Evolutionary conservation across 2,888 invertebrate genomes (phyloP).

Genomic region (Pantelozetes paolii): DNA sequence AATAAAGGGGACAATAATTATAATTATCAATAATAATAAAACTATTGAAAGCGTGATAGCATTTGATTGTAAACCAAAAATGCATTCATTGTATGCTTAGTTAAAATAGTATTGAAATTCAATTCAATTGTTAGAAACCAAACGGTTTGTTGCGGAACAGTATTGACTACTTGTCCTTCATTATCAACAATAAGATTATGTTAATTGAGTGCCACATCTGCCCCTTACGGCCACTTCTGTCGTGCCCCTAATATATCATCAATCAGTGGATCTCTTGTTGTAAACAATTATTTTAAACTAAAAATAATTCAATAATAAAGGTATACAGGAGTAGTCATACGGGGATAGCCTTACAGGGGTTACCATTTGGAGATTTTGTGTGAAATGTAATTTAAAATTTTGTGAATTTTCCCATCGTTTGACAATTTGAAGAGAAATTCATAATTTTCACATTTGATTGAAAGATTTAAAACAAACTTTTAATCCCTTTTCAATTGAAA

Average conservation of each 20-base stretch:
- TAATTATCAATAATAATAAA: background rate
- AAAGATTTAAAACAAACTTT: too few relatives aligned
- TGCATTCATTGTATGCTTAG: background rate
- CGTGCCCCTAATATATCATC: background rate
- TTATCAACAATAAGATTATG: constrained; percentile 24
- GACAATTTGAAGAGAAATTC: too few relatives aligned
- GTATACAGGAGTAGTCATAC: too few relatives aligned
- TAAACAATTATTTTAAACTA: too few relatives aligned
- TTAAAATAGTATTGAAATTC: background rate
- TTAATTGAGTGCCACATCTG: constrained; percentile 21
- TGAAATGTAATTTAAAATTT: too few relatives aligned
- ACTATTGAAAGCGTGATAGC: background rate
- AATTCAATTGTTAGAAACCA: background rate
- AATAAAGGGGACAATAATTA: background rate
- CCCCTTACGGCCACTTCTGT: background rate
- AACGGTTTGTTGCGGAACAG: background rate
- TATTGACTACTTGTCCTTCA: constrained; percentile 22
- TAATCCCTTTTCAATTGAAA: too few relatives aligned
- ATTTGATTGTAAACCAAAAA: background rate
- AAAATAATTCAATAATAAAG: too few relatives aligned
- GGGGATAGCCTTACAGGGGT: too few relatives aligned
- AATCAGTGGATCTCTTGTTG: background rate
- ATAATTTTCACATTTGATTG: too few relatives aligned
- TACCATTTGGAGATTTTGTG: too few relatives aligned
- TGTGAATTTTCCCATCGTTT: too few relatives aligned